Evolutionary conservation across 2,113 vertebrate genomes (phyloP).

Genomic region (Glaucidium brasilianum): DNA sequence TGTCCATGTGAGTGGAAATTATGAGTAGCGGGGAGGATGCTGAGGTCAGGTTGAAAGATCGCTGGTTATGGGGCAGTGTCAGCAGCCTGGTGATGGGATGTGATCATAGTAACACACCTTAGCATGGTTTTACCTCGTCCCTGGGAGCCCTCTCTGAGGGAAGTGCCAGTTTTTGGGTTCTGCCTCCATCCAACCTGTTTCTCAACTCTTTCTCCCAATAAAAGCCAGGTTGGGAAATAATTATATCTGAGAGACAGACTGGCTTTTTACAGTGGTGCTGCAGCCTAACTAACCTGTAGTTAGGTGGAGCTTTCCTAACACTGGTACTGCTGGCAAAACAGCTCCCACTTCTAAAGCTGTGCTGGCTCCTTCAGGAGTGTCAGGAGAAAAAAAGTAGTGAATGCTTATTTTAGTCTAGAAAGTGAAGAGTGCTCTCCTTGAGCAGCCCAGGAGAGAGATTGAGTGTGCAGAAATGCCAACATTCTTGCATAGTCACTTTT

Average conservation of each 20-base stretch:
- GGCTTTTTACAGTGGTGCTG: neutral
- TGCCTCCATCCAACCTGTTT: rapidly evolving
- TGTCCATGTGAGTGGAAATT: rapidly evolving
- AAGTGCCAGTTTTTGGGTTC: neutral
- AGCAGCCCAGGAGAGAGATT: neutral
- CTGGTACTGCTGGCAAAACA: neutral
- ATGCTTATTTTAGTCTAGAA: neutral
- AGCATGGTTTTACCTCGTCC: neutral
- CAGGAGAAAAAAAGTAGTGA: neutral
- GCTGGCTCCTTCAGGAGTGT: neutral
- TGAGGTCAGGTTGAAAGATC: neutral
- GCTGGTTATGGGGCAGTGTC: neutral
- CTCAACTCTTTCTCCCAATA: neutral
- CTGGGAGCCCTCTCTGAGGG: neutral
- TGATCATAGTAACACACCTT: neutral
- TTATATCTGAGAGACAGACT: neutral
- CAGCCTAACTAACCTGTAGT: neutral
- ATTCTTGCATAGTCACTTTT: constrained; percentile 43
- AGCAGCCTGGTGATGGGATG: neutral
- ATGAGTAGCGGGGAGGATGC: neutral
- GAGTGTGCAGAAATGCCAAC: neutral
- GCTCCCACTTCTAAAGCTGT: neutral
- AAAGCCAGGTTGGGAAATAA: neutral
- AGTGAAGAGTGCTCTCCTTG: neutral
- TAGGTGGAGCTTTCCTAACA: neutral